Evolutionary conservation across 2,888 invertebrate genomes (phyloP), one percentile per base, ranked within the genome.

Genomic region (Galerucella calmariensis): DNA sequence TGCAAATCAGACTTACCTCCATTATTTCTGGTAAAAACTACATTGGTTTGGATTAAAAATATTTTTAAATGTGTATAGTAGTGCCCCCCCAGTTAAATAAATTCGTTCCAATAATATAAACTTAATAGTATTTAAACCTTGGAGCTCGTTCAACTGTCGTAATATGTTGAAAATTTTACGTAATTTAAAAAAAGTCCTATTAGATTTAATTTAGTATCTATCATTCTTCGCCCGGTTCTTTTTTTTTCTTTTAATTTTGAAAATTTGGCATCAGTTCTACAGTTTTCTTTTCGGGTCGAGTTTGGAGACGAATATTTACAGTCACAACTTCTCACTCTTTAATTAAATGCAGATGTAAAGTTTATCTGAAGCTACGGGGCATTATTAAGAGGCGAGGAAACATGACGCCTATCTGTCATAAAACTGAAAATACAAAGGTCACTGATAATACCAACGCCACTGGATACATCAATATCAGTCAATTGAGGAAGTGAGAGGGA

Each of bases 101-200:
- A 8, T 56, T 56, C 9, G 56, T 56, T 56, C 56, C 56, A 56
- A 56, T 56, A 56, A 56, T 56, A 56, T 56, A 56, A 56, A 56
- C 56, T 2, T 48, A 48, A 12, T 56, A 56, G 56, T 56, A 56
- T 56, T 56, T 56, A 56, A 56, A 56, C 56, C 56, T 56, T 20
- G 56, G 56, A 56, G 56, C 56, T 56, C 56, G 16, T 56, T 56
- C 9, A 56, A 56, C 6, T 10, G 48, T 48, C 16, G 9, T 20
- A 16, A 56, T 56, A 16, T 20, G 20, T 20, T 20, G 10, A 56
- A 56, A 10, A 20, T 56, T 20, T 20, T 56, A 16, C 2, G 20
- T 20, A 56, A n/a, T n/a, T 56, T 56, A 56, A 14, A 48, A 48
- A n/a, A n/a, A n/a, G 0, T 48, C 48, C 48, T 48, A 48, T 12